Evolutionary conservation across 2,888 invertebrate species (phyloP).

Genomic region (Lithophane semibrunnea): DNA sequence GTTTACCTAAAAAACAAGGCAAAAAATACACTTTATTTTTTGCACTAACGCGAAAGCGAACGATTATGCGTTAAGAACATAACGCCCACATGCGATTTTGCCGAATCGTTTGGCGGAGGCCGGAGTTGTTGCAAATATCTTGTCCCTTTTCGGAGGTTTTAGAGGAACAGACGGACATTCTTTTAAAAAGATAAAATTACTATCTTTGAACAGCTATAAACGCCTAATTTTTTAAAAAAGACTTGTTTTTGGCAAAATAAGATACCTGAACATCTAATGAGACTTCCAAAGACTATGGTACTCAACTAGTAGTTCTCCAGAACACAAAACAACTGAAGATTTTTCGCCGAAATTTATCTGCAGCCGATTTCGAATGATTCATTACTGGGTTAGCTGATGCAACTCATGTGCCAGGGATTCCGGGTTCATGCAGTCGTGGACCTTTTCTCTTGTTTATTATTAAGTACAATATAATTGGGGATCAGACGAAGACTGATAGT

Average conservation of each 20-base stretch:
- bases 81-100: conserved; percentile 36
- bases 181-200: not conserved
- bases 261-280: not conserved
- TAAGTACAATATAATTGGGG: conserved; percentile 32
- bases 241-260: not conserved
- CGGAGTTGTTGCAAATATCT: not conserved
- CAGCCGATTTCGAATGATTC: conserved; percentile 26
- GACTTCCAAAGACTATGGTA: not conserved
- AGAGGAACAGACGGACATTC: not conserved
- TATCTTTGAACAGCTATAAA: not conserved
- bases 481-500: not conserved
- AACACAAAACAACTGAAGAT: conserved; percentile 23
- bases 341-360: conserved; percentile 34
- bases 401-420: conserved; percentile 56
- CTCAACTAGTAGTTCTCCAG: not conserved
- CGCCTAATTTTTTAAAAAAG: not conserved
- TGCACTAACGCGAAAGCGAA: conserved; percentile 1
- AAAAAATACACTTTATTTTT: conserved; percentile 25
- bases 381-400: conserved; percentile 40
- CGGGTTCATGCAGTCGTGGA: conserved; percentile 59
- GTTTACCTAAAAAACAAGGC: not conserved
- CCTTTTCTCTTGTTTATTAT: conserved; percentile 56
- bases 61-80: conserved; percentile 1
- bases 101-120: conserved; percentile 7
- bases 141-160: not conserved